These are phyloP conservation scores for Trichacis sp. DNA, from an alignment of 2,888 invertebrate genomes.

Conservation along the genomic window DNA sequence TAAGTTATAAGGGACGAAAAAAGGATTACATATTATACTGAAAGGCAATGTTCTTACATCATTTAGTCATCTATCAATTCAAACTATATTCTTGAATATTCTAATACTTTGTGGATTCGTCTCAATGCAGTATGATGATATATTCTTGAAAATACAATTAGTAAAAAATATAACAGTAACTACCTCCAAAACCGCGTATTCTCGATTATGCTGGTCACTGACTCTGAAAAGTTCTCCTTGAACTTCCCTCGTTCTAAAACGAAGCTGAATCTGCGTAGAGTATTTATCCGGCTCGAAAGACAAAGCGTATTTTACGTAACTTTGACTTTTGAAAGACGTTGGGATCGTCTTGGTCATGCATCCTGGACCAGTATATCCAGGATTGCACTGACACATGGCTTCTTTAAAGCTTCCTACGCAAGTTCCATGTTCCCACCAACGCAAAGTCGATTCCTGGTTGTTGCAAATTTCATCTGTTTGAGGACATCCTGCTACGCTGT, in stretches of 20 bases:
- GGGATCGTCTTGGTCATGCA: slow-evolving; percentile 89
- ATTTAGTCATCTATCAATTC: too few relatives aligned
- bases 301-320: slow-evolving; percentile 96
- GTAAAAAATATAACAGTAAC: neutral
- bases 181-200: slow-evolving; percentile 89
- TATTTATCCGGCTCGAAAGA: slow-evolving; percentile 94
- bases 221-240: slow-evolving; percentile 94
- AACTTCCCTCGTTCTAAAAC: slow-evolving; percentile 93
- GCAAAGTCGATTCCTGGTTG: slow-evolving; percentile 84
- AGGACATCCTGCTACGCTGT: slow-evolving; percentile 91
- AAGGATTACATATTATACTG: too few relatives aligned
- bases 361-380: slow-evolving; percentile 94
- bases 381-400: slow-evolving; percentile 92
- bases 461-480: slow-evolving; percentile 94
- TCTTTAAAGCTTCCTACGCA: slow-evolving; percentile 92
- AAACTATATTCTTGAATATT: too few relatives aligned
- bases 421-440: slow-evolving; percentile 94
- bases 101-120: too few relatives aligned
- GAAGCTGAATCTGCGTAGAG: slow-evolving; percentile 90
- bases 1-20: too few relatives aligned
- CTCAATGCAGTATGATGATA: too few relatives aligned
- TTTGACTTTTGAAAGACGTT: slow-evolving; percentile 92
- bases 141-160: too few relatives aligned
- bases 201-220: slow-evolving; percentile 92
- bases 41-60: too few relatives aligned